Conservation (phyloP, 2,888 invertebrate species). For the Sussaba pulchella region DNA sequence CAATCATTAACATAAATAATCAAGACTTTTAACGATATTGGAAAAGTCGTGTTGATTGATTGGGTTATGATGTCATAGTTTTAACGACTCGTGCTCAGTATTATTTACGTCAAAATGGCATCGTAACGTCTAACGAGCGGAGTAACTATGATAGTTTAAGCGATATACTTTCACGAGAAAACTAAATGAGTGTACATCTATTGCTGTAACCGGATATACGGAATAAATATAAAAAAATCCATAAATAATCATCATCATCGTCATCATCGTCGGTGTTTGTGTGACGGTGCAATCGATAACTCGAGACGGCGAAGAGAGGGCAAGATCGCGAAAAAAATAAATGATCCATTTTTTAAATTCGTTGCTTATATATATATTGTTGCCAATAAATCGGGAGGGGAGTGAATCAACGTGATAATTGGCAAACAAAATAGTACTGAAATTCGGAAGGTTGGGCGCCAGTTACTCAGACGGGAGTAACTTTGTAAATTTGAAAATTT, state of each 20-base stretch:
- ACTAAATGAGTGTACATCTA: slow-evolving; percentile 39
- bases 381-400: no score
- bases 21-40: slow-evolving; percentile 26
- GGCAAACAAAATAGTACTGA: no score
- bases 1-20: slow-evolving; percentile 57
- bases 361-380: no score
- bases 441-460: no score
- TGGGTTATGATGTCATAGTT: slow-evolving; percentile 13
- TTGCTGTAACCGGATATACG: not conserved
- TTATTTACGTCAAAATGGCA: slow-evolving; percentile 23
- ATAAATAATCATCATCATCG: no score
- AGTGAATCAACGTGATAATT: no score
- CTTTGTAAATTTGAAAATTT: no score
- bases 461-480: no score
- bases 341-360: no score
- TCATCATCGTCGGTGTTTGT: slow-evolving; percentile 36
- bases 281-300: no score
- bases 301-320: no score
- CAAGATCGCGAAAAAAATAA: no score
- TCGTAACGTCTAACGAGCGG: slow-evolving; percentile 4
- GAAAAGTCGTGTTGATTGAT: not conserved
- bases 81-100: not conserved
- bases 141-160: slow-evolving; percentile 3
- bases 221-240: slow-evolving; percentile 9
- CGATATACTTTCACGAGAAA: not conserved